Evolutionary conservation across 2,113 vertebrate species (phyloP).

Genomic region (Gadus macrocephalus): DNA sequence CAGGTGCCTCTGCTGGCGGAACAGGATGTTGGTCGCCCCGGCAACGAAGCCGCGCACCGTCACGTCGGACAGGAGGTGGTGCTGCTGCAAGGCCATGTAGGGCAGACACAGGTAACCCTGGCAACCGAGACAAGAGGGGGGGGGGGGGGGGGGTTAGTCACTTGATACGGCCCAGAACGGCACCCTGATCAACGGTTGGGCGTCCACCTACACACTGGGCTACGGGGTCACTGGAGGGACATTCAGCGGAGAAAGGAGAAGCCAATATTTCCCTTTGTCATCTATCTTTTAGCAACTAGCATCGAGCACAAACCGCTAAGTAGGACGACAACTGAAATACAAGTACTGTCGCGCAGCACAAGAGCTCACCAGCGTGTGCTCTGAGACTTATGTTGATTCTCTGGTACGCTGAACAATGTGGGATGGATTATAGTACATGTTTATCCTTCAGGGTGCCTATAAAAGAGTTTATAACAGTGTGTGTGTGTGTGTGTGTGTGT

Average conservation of each 20-base stretch:
- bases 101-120: slow-evolving; percentile 96
- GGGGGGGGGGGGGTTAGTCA: background rate
- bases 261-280: background rate
- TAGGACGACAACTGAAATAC: background rate
- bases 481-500: too few relatives aligned
- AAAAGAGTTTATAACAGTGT: too few relatives aligned
- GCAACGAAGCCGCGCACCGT: slow-evolving; percentile 90
- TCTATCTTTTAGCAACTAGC: background rate
- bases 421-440: too few relatives aligned
- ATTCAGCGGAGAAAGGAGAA: too few relatives aligned
- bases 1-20: slow-evolving; percentile 93
- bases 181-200: too few relatives aligned
- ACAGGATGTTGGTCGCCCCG: slow-evolving; percentile 95
- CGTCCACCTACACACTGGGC: too few relatives aligned
- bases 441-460: too few relatives aligned
- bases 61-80: slow-evolving; percentile 93
- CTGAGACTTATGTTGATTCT: too few relatives aligned
- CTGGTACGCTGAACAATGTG: too few relatives aligned
- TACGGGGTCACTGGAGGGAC: too few relatives aligned
- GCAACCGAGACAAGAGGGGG: slow-evolving; percentile 24
- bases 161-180: background rate
- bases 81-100: slow-evolving; percentile 98
- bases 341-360: too few relatives aligned
- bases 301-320: background rate
- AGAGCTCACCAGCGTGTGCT: too few relatives aligned